Conservation (phyloP, 2,797 vertebrate genomes). For the Remorina albescens region DNA sequence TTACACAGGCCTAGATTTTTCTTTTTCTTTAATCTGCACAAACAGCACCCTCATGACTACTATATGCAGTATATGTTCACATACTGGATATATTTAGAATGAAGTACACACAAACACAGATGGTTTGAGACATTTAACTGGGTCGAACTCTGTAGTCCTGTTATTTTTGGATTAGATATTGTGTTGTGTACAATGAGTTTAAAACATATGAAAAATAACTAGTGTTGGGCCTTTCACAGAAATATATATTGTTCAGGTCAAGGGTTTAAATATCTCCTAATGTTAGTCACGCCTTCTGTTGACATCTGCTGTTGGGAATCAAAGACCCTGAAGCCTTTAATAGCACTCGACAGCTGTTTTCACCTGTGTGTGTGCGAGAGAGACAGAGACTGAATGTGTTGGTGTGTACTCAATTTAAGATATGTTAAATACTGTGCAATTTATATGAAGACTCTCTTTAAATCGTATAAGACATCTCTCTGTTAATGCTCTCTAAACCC, state of each 20-base stretch:
- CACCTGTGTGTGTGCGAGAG: slow-evolving; percentile 32
- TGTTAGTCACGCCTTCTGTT: slow-evolving; percentile 40
- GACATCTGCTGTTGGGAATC: slow-evolving; percentile 41
- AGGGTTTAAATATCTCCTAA: slow-evolving; percentile 51
- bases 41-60: slow-evolving; percentile 31
- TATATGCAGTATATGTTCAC: slow-evolving; percentile 25
- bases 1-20: slow-evolving; percentile 51
- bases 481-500: neutral
- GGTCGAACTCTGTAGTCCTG: slow-evolving; percentile 7
- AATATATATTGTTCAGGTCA: slow-evolving; percentile 38
- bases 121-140: neutral
- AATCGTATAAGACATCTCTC: slow-evolving; percentile 15
- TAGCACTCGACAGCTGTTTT: slow-evolving; percentile 37
- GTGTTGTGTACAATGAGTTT: slow-evolving; percentile 24
- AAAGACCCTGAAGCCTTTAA: slow-evolving; percentile 45
- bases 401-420: slow-evolving; percentile 10
- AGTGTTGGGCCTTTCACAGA: slow-evolving; percentile 13
- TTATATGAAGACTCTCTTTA: slow-evolving; percentile 43
- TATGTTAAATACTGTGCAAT: slow-evolving; percentile 23
- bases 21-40: slow-evolving; percentile 39
- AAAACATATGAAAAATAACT: slow-evolving; percentile 17
- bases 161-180: slow-evolving; percentile 21
- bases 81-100: slow-evolving; percentile 46
- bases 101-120: slow-evolving; percentile 5
- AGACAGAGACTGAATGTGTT: slow-evolving; percentile 3